Evolutionary conservation across 2,888 invertebrate genomes (phyloP).

Genomic region (Taphrorychus bicolor): DNA sequence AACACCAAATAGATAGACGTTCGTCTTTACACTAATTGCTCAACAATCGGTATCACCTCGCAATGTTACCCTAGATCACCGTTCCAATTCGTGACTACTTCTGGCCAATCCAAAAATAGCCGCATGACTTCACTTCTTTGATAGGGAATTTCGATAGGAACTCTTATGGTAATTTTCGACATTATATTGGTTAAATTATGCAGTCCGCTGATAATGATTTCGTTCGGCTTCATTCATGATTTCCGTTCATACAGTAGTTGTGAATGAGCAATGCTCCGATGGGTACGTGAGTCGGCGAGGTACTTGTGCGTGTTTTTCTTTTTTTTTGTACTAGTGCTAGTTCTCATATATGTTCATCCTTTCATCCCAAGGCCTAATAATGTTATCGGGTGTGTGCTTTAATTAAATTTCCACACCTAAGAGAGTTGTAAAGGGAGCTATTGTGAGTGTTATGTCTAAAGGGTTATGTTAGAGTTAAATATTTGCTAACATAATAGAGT

Average conservation of each 20-base stretch:
- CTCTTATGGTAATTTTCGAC: constrained; percentile 20
- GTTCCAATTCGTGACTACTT: constrained; percentile 24
- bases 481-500: no score
- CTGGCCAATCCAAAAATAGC: constrained; percentile 29
- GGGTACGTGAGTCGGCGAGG: constrained; percentile 8
- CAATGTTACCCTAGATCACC: constrained; percentile 15
- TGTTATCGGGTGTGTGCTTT: no score
- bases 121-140: constrained; percentile 30
- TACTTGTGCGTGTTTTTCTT: background rate
- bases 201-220: constrained; percentile 23
- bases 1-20: no score
- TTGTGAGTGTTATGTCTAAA: no score
- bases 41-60: background rate
- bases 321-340: background rate
- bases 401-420: no score
- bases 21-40: background rate
- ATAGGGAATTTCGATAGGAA: constrained; percentile 20
- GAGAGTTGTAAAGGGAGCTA: no score
- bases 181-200: constrained; percentile 27
- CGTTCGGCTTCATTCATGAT: constrained; percentile 31
- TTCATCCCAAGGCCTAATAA: no score
- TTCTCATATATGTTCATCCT: no score
- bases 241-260: constrained; percentile 25
- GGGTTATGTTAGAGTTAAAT: no score
- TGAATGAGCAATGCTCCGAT: constrained; percentile 20